Evolutionary conservation across 2,888 invertebrate genomes (phyloP).

Genomic region (Aporophyla nigra): DNA sequence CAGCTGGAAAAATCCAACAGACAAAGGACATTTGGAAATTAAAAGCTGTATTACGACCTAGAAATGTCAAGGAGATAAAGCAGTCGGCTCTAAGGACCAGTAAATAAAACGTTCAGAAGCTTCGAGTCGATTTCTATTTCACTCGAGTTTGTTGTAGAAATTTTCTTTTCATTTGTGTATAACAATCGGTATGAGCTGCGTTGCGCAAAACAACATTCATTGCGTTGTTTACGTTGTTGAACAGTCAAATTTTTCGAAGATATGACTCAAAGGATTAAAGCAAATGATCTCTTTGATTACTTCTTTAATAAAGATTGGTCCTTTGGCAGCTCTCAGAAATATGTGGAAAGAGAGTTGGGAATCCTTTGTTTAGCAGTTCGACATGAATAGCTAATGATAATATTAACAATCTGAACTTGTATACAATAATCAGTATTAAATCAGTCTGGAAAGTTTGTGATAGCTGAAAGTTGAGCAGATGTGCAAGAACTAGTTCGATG

Average conservation of each 20-base stretch:
- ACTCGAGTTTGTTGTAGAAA: neutral
- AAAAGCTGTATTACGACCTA: slow-evolving; percentile 66
- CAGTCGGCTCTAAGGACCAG: slow-evolving; percentile 10
- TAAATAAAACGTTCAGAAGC: slow-evolving; percentile 1
- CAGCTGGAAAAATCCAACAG: slow-evolving; percentile 69
- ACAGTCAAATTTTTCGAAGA: no score
- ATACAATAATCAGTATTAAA: neutral
- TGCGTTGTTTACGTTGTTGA: no score
- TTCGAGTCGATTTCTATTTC: neutral
- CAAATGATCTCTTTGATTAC: no score
- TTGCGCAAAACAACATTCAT: no score
- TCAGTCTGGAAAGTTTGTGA: slow-evolving; percentile 26
- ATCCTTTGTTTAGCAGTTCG: no score
- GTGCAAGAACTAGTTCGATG: neutral
- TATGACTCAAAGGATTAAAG: no score
- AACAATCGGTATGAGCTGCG: no score
- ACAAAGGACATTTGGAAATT: slow-evolving; percentile 79
- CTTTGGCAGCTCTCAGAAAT: no score
- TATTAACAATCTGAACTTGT: neutral
- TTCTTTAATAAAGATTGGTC: no score
- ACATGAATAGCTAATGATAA: no score
- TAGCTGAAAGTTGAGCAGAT: neutral
- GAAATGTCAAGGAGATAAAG: slow-evolving; percentile 38
- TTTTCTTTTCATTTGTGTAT: neutral
- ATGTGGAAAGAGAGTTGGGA: no score